Evolutionary conservation across 2,888 invertebrate genomes (phyloP).

Genomic region (Scotopteryx bipunctaria): DNA sequence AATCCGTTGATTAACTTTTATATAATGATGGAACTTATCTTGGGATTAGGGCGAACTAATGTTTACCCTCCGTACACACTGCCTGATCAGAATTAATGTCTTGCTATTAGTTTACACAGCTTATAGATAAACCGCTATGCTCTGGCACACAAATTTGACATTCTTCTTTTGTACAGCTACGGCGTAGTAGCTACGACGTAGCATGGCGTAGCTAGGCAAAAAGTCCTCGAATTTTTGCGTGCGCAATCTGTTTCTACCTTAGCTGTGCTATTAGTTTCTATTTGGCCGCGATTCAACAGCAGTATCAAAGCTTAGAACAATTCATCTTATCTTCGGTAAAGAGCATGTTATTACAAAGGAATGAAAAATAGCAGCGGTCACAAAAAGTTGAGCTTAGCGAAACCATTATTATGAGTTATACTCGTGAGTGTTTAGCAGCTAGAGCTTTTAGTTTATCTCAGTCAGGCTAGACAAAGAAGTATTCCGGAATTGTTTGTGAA

Average conservation of each 20-base stretch:
- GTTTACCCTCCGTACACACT: slow-evolving; percentile 27
- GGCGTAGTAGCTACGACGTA: slow-evolving; percentile 3
- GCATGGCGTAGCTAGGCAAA: too few species aligned
- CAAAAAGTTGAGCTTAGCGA: slow-evolving; percentile 32
- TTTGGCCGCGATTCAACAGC: slow-evolving; percentile 26
- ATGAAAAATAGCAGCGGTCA: slow-evolving; percentile 31
- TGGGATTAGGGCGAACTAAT: slow-evolving; percentile 27
- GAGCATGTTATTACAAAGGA: slow-evolving; percentile 32
- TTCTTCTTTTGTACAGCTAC: too few species aligned
- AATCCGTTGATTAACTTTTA: slow-evolving; percentile 41
- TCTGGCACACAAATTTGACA: too few species aligned
- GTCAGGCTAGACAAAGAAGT: slow-evolving; percentile 4
- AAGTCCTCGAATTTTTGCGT: too few species aligned
- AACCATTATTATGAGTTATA: slow-evolving; percentile 37
- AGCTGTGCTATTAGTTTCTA: slow-evolving; percentile 10
- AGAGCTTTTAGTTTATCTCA: slow-evolving; percentile 25
- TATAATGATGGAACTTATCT: slow-evolving; percentile 35
- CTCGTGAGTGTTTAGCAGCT: slow-evolving; percentile 20
- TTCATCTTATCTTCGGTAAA: slow-evolving; percentile 31
- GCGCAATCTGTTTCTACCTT: background rate
- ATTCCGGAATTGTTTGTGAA: slow-evolving; percentile 2
- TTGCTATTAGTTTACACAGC: slow-evolving; percentile 22
- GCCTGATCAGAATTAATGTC: slow-evolving; percentile 37
- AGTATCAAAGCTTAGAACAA: slow-evolving; percentile 22
- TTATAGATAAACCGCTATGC: background rate